Base-by-base conservation (phyloP, 2,797 vertebrate genomes). In the Epinephelus coioides region DNA sequence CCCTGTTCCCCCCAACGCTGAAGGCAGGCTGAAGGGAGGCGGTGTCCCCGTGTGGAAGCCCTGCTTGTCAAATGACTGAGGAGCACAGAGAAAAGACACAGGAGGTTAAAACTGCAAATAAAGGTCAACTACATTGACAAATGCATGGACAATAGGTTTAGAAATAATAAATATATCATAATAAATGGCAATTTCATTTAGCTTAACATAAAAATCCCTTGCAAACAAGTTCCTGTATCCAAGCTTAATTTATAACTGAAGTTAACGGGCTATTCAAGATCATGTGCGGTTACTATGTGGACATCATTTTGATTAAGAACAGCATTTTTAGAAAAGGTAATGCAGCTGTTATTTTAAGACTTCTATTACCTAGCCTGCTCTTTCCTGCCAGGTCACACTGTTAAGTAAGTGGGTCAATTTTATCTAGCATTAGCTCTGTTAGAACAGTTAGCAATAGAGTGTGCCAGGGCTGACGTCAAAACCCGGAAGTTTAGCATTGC, bases 31-130 rank as follows among this genome's bases (percentile, higher is more conserved):
- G 93, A 99, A 99, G 0, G 98, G 97, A 74, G 98, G 97, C 0
- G 98, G 97, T 0, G 97, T 98, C 66, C 96, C 98, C 1, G 98
- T 96, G 5, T 98, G 97, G 94, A 99, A 99, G 91, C 97, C 98
- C 95, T 99, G 98, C 92, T 99, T 99, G 92, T 99, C 98, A 92
- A 97, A 99, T 0, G 97, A 94, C 98, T 99, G 92, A 12, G 23
- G 11, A 69, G 0, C 61, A 34, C 10, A 3, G 19, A 71, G 17
- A 56, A 6, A 40, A 19, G 10, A 74, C 43, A 38, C 2, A 44
- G 21, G 1, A 63, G 4, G 15, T 30, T 62, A n/a, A 38, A 51
- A 65, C 40, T 8, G 2, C 5, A 62, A 56, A 23, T 34, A 51
- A 2, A 57, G 2, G 44, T n/a, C 23, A 50, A 67, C 55, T 17